A percentile compares a stretch with the other conserved stretches of the same genome.
Conservation (phyloP, 2,797 vertebrate species). For the Cynopterus sphinx region DNA sequence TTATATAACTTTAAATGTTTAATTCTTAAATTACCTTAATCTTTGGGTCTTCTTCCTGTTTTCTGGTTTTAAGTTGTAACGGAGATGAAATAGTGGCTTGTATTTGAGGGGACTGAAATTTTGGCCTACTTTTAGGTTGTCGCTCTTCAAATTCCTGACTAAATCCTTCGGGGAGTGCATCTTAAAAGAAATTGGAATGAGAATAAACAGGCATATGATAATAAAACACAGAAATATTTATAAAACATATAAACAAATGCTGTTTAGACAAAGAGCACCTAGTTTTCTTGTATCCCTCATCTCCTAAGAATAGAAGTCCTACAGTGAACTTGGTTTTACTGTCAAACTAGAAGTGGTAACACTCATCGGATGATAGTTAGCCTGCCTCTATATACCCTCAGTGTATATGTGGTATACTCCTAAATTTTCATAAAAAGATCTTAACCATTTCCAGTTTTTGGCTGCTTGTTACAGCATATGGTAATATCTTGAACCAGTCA, state of each 20-base stretch:
- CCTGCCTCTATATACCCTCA: not conserved
- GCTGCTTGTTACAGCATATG: not conserved
- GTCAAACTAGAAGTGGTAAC: not conserved
- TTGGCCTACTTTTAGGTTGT: conserved; percentile 89
- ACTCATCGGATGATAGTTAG: not conserved
- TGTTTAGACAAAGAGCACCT: not conserved
- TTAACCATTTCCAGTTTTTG: not conserved
- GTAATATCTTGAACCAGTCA: not conserved
- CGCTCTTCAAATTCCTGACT: conserved; percentile 96
- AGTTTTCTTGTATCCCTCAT: not conserved
- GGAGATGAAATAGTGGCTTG: conserved; percentile 73
- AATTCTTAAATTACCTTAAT: conserved; percentile 80
- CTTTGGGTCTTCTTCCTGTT: conserved; percentile 65
- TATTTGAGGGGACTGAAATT: conserved; percentile 85
- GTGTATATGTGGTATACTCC: not conserved
- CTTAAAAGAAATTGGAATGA: conserved; percentile 81
- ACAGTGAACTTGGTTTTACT: not conserved
- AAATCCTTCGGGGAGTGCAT: conserved; percentile 96
- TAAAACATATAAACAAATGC: not conserved
- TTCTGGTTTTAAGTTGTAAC: conserved; percentile 64
- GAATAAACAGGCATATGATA: not conserved
- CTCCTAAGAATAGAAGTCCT: not conserved
- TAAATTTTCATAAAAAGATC: not conserved
- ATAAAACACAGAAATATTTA: not conserved
- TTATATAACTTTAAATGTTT: not conserved